These are phyloP conservation scores for Sylvia borin DNA, from an alignment of 2,797 vertebrate species.

Conservation along the genomic window DNA sequence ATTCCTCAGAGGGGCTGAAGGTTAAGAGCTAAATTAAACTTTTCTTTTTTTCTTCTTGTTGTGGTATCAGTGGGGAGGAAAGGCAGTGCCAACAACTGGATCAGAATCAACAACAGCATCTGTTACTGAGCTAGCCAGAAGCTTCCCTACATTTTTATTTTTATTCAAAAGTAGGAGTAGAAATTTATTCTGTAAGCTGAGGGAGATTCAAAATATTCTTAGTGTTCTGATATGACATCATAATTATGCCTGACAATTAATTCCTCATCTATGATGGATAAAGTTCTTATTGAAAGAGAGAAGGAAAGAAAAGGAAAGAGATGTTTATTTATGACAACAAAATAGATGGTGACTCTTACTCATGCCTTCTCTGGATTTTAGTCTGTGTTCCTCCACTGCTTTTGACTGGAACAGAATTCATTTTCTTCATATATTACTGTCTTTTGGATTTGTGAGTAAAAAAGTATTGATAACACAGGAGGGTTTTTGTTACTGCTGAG, in stretches of 20 bases:
- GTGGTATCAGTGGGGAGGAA: background rate
- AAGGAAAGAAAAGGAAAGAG: background rate
- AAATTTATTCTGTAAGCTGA: background rate
- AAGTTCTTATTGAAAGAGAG: background rate
- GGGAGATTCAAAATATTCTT: background rate
- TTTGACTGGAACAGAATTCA: background rate
- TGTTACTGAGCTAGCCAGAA: background rate
- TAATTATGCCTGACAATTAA: background rate
- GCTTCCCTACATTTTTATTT: background rate
- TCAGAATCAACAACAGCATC: background rate
- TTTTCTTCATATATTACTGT: background rate
- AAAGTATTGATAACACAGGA: background rate
- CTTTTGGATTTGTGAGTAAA: background rate
- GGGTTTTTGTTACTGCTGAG: background rate
- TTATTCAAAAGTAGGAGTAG: background rate
- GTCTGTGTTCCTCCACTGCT: background rate
- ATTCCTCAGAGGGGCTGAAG: background rate
- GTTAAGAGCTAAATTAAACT: constrained; percentile 30
- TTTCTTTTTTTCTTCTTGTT: background rate
- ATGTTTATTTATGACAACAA: background rate
- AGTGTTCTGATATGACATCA: background rate
- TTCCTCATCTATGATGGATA: background rate
- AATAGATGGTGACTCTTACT: background rate
- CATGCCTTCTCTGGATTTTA: background rate
- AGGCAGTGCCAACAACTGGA: background rate